Evolutionary conservation across 2,888 invertebrate species (phyloP), one percentile per base, ranked within the genome.

Genomic region (Epinotia ramella): DNA sequence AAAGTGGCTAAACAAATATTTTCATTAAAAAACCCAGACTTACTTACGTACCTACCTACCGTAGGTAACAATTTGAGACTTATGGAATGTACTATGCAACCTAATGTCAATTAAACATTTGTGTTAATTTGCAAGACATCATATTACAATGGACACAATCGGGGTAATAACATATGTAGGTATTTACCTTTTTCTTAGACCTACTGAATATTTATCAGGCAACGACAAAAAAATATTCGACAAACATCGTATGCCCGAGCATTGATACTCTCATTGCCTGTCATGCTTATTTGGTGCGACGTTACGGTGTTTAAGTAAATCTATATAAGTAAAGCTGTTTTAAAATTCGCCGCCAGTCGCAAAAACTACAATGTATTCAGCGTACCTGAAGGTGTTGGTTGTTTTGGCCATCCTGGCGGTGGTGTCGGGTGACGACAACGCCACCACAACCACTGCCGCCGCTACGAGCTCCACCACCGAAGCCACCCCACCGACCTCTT

Each of bases 371-470:
- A 81, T 81, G 74, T 77, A 63, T 59, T 49, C 77, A 63, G 73
- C 80, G 57, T 78, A 83, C 76, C 79, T 84, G 66, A 83, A 78
- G 73, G 9, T 85, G n/a, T 78, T 83, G 24, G 18, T 84, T 4
- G 76, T 84, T 16, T 56, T 81, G n/a, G 77, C 79, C 5, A 1
- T 86, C 5, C 75, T 85, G 11, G 82, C 80, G 11, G 71, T 83
- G 64, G 82, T 74, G 20, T 53, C 77, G 3, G 79, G 84, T 66
- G 86, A 84, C 18, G 80, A 84, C 7, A 81, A 81, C 53, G 76
- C 66, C 16, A 82, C 81, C 6, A 77, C 79, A 0, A 59, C 78
- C 0, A 63, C 80, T 7, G 13, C 69, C 0, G 12, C 56, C 12
- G 16, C 66, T 0, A 18, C 73, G n/a, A 53, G 16, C 4, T 24